These are phyloP conservation scores for Vireo altiloquus DNA, from an alignment of 2,113 vertebrate species.

Conservation along the genomic window DNA sequence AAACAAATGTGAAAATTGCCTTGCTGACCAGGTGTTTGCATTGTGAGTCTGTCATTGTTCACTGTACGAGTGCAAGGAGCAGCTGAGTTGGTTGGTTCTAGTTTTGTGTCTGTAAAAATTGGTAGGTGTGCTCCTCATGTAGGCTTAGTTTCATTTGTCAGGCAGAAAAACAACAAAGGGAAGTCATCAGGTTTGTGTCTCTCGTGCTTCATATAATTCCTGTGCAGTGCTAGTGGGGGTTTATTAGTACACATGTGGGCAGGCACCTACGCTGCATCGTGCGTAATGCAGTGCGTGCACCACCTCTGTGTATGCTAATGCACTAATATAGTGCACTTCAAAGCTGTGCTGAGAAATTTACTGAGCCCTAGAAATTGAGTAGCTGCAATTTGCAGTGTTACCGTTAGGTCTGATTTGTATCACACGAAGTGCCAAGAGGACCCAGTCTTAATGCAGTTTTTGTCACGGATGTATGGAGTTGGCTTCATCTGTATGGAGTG, in stretches of 20 bases:
- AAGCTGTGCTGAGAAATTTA: background rate
- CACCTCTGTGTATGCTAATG: constrained; percentile 22
- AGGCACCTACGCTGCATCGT: constrained; percentile 23
- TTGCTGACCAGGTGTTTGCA: background rate
- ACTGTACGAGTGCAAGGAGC: background rate
- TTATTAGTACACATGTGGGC: constrained; percentile 48
- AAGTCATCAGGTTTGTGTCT: background rate
- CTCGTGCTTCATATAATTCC: background rate
- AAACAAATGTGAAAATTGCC: background rate
- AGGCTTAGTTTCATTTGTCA: background rate
- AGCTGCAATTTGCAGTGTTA: background rate
- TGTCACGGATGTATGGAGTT: background rate
- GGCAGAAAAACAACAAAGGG: background rate
- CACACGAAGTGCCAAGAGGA: background rate
- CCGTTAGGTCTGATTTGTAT: background rate
- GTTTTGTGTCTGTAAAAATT: background rate
- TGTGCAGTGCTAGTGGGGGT: background rate
- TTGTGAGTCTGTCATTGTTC: background rate
- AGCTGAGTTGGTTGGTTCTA: background rate
- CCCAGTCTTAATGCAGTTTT: background rate
- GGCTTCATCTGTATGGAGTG: background rate
- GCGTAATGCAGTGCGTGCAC: background rate
- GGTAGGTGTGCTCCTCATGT: background rate
- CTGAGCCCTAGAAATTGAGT: background rate
- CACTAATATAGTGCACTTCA: background rate